Evolutionary conservation across 1,140 invertebrate genomes (phyloP).

Genomic region (Zeugodacus cucurbitae): DNA sequence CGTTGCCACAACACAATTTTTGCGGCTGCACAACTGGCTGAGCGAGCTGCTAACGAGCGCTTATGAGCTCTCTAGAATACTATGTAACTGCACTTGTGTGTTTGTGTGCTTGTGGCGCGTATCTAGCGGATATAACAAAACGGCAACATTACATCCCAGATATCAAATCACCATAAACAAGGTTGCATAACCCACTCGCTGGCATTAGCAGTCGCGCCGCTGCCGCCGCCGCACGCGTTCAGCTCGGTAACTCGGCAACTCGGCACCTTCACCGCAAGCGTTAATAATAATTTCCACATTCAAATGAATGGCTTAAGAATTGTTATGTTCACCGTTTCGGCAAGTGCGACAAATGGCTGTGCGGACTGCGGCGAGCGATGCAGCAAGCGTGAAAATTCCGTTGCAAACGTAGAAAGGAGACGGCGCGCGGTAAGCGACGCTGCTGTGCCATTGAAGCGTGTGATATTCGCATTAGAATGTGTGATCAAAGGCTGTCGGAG

Average conservation of each 20-base stretch:
- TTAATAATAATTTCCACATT: neutral
- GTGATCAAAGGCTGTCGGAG: neutral
- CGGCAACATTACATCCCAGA: conserved; percentile 15
- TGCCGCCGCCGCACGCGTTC: neutral
- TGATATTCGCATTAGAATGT: conserved; percentile 55
- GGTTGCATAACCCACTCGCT: conserved; percentile 4
- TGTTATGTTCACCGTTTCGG: neutral
- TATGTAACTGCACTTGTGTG: neutral
- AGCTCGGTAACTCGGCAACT: too few relatives aligned
- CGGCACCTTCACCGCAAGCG: neutral
- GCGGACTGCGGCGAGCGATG: neutral
- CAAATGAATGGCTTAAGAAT: conserved; percentile 21
- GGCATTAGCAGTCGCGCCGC: neutral
- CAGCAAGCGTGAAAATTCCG: neutral
- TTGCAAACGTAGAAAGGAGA: neutral
- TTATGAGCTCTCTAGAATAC: neutral
- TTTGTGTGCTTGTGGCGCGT: neutral
- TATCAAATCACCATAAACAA: conserved; percentile 33
- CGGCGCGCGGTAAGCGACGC: neutral
- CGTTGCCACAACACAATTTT: neutral
- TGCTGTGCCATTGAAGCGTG: conserved; percentile 58
- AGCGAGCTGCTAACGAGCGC: neutral
- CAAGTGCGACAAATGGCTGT: conserved; percentile 7
- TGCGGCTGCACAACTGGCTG: neutral
- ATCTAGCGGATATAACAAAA: conserved; percentile 23